A percentile compares a stretch with the other conserved stretches of the same genome.
phyloP scores from a whole-genome alignment of 2,113 vertebrate species.

The Takifugu bimaculatus region DNA sequence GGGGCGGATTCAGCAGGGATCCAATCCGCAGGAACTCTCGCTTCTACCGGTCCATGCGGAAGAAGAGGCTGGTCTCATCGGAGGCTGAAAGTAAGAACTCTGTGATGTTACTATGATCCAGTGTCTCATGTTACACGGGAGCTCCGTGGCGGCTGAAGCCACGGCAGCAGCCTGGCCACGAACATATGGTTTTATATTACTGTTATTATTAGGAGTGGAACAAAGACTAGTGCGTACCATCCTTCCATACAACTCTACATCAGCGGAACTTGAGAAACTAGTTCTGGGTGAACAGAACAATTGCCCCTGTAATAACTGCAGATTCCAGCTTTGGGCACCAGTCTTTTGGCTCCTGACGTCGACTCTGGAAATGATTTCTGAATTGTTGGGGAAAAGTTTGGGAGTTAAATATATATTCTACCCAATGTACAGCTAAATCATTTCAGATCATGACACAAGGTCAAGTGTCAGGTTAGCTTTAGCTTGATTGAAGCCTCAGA shows the following conservation, averaged over 20 bases:
- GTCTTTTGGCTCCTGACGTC: no score
- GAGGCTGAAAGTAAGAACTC: conserved; percentile 56
- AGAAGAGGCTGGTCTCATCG: conserved; percentile 48
- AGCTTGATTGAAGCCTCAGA: no score
- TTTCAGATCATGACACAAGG: no score
- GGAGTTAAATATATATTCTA: no score
- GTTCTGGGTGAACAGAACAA: conserved; percentile 43
- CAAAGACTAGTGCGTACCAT: conserved; percentile 22
- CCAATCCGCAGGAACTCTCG: conserved; percentile 70
- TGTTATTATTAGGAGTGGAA: conserved; percentile 15
- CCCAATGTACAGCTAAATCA: no score
- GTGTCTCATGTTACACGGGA: no score
- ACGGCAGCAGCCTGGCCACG: background rate
- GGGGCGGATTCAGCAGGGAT: conserved; percentile 31
- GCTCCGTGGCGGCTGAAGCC: background rate
- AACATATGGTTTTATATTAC: background rate
- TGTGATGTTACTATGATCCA: background rate
- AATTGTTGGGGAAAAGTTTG: no score
- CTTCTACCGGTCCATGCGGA: conserved; percentile 76
- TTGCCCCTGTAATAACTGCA: conserved; percentile 9
- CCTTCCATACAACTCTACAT: conserved; percentile 4
- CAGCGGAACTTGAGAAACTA: conserved; percentile 61
- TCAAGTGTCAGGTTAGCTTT: no score
- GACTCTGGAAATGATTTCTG: no score
- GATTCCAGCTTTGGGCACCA: background rate